phyloP scores from a whole-genome alignment of 2,113 vertebrate genomes.

The Poicephalus gulielmi region DNA sequence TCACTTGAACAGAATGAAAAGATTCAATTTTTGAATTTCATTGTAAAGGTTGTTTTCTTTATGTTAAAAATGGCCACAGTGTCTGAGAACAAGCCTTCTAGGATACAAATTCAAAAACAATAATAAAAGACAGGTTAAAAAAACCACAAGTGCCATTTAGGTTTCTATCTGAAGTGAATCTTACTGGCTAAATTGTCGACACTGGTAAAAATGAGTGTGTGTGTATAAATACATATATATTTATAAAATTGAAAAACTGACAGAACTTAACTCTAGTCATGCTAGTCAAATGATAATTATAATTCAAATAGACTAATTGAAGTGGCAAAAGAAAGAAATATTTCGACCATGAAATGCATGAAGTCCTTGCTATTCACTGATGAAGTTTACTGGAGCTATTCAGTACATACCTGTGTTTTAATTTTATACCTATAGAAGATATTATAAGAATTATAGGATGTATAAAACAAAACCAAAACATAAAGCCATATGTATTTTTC shows the following conservation, averaged over 20 bases:
- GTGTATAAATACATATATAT: not conserved
- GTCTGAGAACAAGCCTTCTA: not conserved
- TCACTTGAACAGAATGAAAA: not conserved
- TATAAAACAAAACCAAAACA: not conserved
- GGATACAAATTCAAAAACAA: not conserved
- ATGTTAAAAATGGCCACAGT: not conserved
- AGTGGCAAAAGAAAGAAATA: not conserved
- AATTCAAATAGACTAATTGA: conserved; percentile 15
- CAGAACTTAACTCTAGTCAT: not conserved
- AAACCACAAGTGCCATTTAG: not conserved
- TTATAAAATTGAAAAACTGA: not conserved
- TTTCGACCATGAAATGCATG: not conserved
- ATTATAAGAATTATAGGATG: not conserved
- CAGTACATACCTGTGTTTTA: not conserved
- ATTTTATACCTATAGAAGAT: not conserved
- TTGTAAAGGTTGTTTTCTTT: not conserved
- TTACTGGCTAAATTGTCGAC: not conserved
- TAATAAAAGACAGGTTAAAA: not conserved
- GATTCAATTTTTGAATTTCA: not conserved
- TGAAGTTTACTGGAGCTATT: not conserved
- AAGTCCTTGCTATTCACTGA: not conserved
- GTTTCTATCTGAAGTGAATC: not conserved
- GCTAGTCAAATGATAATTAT: not conserved
- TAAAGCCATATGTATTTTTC: not conserved
- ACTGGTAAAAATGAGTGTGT: not conserved